These are phyloP conservation scores for Noctua pronuba DNA, from an alignment of 2,888 invertebrate genomes.

Conservation along the genomic window DNA sequence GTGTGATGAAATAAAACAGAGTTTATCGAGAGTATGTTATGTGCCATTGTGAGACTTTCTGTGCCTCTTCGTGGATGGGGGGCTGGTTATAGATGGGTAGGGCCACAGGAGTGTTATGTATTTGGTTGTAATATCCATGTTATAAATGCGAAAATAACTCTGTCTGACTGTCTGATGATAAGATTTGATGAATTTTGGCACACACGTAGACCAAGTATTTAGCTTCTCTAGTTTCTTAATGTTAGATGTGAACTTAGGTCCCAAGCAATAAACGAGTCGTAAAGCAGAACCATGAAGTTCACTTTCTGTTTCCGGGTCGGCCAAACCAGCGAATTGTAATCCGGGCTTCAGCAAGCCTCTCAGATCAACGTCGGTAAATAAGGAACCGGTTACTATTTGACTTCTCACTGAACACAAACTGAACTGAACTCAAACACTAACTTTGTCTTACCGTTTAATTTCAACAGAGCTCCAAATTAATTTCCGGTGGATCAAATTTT, in stretches of 20 bases:
- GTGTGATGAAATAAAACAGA: conserved; percentile 49
- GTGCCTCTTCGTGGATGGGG: background rate
- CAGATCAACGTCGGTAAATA: conserved; percentile 8
- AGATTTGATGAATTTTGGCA: background rate
- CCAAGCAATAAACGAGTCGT: background rate
- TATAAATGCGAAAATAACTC: too few species aligned
- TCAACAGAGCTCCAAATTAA: conserved; percentile 38
- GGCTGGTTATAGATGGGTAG: background rate
- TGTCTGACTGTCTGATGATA: background rate
- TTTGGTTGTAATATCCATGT: too few species aligned
- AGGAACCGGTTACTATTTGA: conserved; percentile 29
- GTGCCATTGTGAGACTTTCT: conserved; percentile 35
- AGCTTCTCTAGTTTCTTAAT: background rate
- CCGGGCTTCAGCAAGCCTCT: background rate
- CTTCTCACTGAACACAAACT: conserved; percentile 28
- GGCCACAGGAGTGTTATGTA: background rate
- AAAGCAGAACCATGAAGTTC: background rate
- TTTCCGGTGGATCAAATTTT: conserved; percentile 36
- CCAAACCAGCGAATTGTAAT: background rate
- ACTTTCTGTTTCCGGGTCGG: background rate
- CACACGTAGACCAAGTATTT: background rate
- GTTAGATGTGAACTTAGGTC: background rate
- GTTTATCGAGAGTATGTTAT: conserved; percentile 38
- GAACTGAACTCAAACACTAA: conserved; percentile 40
- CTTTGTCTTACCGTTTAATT: conserved; percentile 34